A percentile compares a stretch with the other conserved stretches of the same genome.
Evolutionary conservation across 2,113 vertebrate genomes (phyloP).

Genomic region (Erythrolamprus reginae): DNA sequence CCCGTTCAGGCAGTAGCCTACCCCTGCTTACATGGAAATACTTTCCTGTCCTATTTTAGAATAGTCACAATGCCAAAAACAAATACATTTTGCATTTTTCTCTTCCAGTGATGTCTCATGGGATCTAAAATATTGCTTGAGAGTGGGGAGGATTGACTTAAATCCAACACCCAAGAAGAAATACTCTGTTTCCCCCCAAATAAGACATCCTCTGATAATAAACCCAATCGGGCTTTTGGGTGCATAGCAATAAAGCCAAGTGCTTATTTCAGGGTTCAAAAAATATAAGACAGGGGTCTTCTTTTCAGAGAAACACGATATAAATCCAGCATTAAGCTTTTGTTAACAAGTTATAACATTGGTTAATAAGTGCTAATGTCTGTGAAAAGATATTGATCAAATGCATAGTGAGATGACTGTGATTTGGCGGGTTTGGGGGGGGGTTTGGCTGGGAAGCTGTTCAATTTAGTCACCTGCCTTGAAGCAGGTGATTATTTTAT

Average conservation of each 20-base stretch:
- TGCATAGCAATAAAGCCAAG: too few species aligned
- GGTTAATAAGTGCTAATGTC: not conserved
- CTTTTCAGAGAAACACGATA: too few species aligned
- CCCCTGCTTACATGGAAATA: too few species aligned
- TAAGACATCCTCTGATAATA: too few species aligned
- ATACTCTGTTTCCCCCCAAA: too few species aligned
- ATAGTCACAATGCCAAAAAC: not conserved
- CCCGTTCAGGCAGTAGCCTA: too few species aligned
- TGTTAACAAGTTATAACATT: not conserved
- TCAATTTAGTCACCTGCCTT: not conserved
- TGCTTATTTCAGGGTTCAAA: too few species aligned
- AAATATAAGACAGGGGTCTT: too few species aligned
- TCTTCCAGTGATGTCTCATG: not conserved
- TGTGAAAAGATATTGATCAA: not conserved
- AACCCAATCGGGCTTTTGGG: too few species aligned
- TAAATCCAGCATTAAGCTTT: not conserved
- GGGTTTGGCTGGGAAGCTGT: not conserved
- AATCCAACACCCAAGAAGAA: not conserved
- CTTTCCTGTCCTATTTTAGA: not conserved
- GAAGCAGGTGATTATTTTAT: slow-evolving; percentile 10
- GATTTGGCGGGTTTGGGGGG: too few species aligned
- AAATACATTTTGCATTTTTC: not conserved
- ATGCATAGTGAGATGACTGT: not conserved
- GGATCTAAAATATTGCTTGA: not conserved
- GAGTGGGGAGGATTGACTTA: not conserved